Evolutionary conservation across 1,140 invertebrate species (phyloP).

Genomic region (Euura saliciscinereae): DNA sequence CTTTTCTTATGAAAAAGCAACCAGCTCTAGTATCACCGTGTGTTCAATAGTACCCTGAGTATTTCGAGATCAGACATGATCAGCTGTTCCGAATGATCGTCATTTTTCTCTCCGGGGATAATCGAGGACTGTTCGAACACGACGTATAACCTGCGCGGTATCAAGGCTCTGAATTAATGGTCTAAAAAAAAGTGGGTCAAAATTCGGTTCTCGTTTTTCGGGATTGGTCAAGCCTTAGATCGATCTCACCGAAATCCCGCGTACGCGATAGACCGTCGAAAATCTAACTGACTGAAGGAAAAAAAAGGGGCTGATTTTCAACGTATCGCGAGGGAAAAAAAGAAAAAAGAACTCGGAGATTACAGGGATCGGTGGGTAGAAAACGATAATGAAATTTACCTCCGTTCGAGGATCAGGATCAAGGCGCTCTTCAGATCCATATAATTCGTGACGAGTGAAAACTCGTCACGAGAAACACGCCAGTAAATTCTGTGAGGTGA

Average conservation of each 20-base stretch:
- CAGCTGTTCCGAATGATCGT: background rate
- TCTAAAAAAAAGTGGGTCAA: no score
- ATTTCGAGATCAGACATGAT: conserved; percentile 18
- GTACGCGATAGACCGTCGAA: no score
- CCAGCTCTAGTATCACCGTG: no score
- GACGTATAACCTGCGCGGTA: conserved; percentile 13
- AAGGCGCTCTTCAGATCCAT: conserved; percentile 35
- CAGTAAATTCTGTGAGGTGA: conserved; percentile 35
- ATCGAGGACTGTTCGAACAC: conserved; percentile 15
- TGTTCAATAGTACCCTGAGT: conserved; percentile 14
- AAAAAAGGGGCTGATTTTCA: no score
- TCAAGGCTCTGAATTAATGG: no score
- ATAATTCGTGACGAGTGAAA: conserved; percentile 28
- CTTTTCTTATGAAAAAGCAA: no score
- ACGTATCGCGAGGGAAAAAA: no score
- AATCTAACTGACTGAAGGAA: no score
- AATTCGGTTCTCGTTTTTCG: no score
- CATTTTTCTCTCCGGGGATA: background rate
- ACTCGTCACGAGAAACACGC: conserved; percentile 28
- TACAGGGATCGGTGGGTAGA: background rate
- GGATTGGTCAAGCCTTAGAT: no score
- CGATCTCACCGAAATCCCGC: no score
- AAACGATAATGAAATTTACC: background rate
- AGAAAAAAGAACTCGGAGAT: no score
- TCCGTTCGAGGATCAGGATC: conserved; percentile 23